phyloP scores from a whole-genome alignment of 1,140 invertebrate genomes.

The Aphidius gifuensis region DNA sequence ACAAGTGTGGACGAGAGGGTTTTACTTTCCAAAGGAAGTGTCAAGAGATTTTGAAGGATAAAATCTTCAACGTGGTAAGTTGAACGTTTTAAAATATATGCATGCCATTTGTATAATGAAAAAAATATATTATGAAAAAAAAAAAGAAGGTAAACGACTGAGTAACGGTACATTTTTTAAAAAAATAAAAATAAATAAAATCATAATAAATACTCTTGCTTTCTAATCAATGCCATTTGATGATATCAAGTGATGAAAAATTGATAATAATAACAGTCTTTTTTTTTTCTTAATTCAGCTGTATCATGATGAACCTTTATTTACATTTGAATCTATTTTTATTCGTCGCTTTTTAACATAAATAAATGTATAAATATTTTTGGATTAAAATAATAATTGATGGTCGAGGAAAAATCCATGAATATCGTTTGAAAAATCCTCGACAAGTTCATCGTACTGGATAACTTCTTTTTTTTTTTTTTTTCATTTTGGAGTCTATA shows the following conservation, averaged over 20 bases:
- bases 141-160: neutral
- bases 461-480: too few species aligned
- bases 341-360: too few species aligned
- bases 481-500: too few species aligned
- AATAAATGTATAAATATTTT: too few species aligned
- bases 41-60: constrained; percentile 5
- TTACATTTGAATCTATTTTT: too few species aligned
- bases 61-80: constrained; percentile 5
- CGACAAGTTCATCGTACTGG: too few species aligned
- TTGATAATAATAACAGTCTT: neutral
- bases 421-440: too few species aligned
- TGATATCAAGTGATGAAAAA: constrained; percentile 5
- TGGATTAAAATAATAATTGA: too few species aligned
- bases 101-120: neutral
- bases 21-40: neutral
- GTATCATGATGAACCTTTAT: too few species aligned
- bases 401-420: too few species aligned
- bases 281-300: too few species aligned
- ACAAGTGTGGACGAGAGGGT: too few species aligned
- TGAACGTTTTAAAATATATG: neutral
- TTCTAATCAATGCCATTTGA: constrained; percentile 6
- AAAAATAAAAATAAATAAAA: neutral
- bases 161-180: neutral
- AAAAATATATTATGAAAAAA: neutral
- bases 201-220: neutral